Evolutionary conservation across 1,140 invertebrate species (phyloP).

Genomic region (Heliconius eleuchia): DNA sequence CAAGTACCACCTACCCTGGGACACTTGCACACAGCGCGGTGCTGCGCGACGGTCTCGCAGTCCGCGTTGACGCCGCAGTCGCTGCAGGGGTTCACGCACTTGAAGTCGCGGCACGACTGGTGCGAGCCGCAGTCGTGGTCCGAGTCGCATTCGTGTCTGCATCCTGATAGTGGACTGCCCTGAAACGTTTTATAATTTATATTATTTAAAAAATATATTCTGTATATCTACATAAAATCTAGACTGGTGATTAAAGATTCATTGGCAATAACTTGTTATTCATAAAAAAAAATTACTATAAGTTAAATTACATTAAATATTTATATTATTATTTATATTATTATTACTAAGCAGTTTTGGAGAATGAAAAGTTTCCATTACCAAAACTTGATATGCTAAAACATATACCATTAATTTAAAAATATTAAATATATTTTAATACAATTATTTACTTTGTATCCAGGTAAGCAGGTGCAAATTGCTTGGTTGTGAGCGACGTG

Average conservation of each 20-base stretch:
- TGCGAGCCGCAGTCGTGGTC: slow-evolving; percentile 87
- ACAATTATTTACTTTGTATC: slow-evolving; percentile 80
- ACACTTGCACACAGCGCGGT: slow-evolving; percentile 90
- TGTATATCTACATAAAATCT: no score
- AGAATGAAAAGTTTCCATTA: no score
- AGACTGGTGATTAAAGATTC: no score
- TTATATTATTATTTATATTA: no score
- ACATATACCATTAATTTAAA: no score
- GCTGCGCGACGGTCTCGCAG: slow-evolving; percentile 88
- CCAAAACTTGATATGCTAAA: no score
- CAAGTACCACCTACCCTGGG: slow-evolving; percentile 83
- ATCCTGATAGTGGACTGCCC: slow-evolving; percentile 88
- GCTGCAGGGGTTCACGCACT: slow-evolving; percentile 89
- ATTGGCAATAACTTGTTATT: no score
- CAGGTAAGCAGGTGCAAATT: slow-evolving; percentile 88
- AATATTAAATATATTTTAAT: neutral
- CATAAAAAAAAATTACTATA: no score
- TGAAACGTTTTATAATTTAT: slow-evolving; percentile 43
- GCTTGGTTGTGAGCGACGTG: slow-evolving; percentile 88
- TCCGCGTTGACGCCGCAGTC: slow-evolving; percentile 90
- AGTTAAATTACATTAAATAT: no score
- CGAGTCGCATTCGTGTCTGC: slow-evolving; percentile 89
- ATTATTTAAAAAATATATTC: no score
- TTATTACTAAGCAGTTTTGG: no score
- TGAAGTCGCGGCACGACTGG: slow-evolving; percentile 88